phyloP scores from a whole-genome alignment of 2,113 vertebrate genomes.

The Tautogolabrus adspersus region DNA sequence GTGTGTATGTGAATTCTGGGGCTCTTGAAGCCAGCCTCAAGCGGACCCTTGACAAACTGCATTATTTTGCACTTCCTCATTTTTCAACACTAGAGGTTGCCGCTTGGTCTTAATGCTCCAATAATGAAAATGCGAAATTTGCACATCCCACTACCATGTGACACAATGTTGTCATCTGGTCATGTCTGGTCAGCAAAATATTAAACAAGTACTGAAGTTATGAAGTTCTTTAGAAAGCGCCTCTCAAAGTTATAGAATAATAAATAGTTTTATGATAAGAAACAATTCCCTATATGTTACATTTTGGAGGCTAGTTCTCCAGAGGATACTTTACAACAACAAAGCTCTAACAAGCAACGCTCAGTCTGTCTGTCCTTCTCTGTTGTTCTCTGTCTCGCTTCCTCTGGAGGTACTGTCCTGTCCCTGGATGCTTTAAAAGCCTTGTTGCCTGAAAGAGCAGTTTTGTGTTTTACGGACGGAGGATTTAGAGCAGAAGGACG shows the following conservation, averaged over 20 bases:
- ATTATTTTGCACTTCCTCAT: too few relatives aligned
- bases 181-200: too few relatives aligned
- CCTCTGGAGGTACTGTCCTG: slow-evolving; percentile 13
- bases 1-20: too few relatives aligned
- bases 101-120: too few relatives aligned
- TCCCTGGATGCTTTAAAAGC: slow-evolving; percentile 46
- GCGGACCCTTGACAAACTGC: too few relatives aligned
- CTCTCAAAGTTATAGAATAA: neutral
- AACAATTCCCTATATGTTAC: neutral
- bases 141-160: too few relatives aligned
- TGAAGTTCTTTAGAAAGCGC: neutral
- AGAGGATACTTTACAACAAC: neutral
- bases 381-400: neutral
- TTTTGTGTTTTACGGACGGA: slow-evolving; percentile 71
- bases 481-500: slow-evolving; percentile 57
- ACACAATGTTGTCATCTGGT: too few relatives aligned
- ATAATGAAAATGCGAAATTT: too few relatives aligned
- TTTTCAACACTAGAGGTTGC: too few relatives aligned
- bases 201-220: too few relatives aligned
- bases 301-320: neutral
- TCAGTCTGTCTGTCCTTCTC: neutral
- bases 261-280: neutral
- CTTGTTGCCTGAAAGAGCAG: slow-evolving; percentile 69
- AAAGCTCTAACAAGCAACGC: neutral
- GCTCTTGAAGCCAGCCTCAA: too few relatives aligned